Evolutionary conservation across 2,113 vertebrate genomes (phyloP), one percentile per base, ranked within the genome.

Genomic region (Desmodus rotundus): DNA sequence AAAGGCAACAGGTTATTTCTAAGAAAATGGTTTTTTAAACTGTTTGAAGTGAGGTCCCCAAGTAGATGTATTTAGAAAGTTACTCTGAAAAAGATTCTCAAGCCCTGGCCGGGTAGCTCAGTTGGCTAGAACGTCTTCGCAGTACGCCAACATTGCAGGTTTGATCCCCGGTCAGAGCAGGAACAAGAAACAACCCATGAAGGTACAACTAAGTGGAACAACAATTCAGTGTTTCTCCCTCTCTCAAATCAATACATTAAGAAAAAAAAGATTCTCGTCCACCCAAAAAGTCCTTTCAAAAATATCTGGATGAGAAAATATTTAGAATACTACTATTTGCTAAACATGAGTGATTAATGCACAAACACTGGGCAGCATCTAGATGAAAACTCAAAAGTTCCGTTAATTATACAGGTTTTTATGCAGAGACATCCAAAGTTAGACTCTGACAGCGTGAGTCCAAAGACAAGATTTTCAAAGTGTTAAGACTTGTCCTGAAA

Each of bases 1-100:
- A 85, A 97, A 96, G 41, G 38, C 58, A 95, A 84, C 8, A 95
- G 38, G 50, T 97, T 97, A 96, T 28, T 94, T 54, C 52, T 58
- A 74, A 97, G 16, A 33, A 93, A 89, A 68, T 38, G 22, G 3
- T n/a, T 81, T 87, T 81, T 74, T 43, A 89, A 93, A 89, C 50
- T 74, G 20, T 31, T 26, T 80, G 14, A 96, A 94, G 10, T 83
- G n/a, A 94, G 31, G 22, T 76, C 19, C 5, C 22, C 31, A 41
- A 92, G n/a, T 70, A 94, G 22, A 82, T 85, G 54, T 43, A 87
- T 45, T 94, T 83, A 87, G 28, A 86, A 86, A 68, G 13, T 50
- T 70, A 87, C n/a, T 89, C 74, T 94, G 82, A 38, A 89, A 85
- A 77, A 74, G 13, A 76, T 77, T 95, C 78, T 85, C 56, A 78